Evolutionary conservation across 2,888 invertebrate genomes (phyloP).

Genomic region (Blastobasis lacticolella): DNA sequence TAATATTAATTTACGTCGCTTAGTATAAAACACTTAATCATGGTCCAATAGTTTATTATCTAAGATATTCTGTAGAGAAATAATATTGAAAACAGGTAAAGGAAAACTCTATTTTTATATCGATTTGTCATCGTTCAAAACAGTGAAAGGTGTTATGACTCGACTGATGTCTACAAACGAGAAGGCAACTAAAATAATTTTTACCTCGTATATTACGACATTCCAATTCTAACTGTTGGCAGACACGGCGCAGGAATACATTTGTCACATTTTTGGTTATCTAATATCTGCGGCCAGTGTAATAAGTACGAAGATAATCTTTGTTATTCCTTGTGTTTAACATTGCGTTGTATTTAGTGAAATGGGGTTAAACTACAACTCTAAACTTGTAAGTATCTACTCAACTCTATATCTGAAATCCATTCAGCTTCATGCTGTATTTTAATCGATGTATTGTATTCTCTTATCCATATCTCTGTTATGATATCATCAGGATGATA

Average conservation of each 20-base stretch:
- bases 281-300: neutral
- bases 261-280: neutral
- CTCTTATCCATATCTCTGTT: slow-evolving; percentile 16
- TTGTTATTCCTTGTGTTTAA: neutral
- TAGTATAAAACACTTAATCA: no score
- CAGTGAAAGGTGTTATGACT: no score
- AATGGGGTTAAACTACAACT: neutral
- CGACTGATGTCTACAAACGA: no score
- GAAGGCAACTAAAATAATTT: neutral
- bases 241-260: neutral
- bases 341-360: neutral
- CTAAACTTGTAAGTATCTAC: slow-evolving; percentile 1
- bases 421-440: slow-evolving; percentile 9
- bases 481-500: slow-evolving; percentile 17
- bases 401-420: neutral
- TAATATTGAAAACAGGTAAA: no score
- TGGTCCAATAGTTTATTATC: no score
- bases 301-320: neutral
- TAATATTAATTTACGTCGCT: no score
- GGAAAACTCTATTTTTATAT: no score
- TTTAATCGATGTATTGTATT: slow-evolving; percentile 9
- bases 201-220: neutral
- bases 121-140: no score
- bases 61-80: no score
- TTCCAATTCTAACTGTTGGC: neutral